phyloP scores from a whole-genome alignment of 1,140 invertebrate species.

The Halictus rubicundus region DNA sequence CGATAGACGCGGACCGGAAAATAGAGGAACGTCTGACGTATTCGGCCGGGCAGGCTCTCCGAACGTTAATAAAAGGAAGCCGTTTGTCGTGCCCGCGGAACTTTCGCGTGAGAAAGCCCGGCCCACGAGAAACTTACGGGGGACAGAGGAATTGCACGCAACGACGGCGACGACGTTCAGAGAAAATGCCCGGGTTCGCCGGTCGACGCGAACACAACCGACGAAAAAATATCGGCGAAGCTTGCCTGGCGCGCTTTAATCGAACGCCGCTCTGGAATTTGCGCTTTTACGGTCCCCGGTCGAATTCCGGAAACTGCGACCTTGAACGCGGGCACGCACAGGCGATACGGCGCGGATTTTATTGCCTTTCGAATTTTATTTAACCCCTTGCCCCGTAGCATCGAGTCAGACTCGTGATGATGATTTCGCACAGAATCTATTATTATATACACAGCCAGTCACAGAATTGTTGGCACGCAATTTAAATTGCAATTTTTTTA shows the following conservation, averaged over 20 bases:
- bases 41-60: not conserved
- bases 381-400: too few relatives aligned
- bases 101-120: constrained; percentile 17
- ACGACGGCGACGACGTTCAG: not conserved
- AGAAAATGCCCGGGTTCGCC: not conserved
- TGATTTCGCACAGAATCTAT: too few relatives aligned
- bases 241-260: not conserved
- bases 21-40: constrained; percentile 39
- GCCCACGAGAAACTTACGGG: not conserved
- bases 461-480: too few relatives aligned
- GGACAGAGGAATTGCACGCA: constrained; percentile 11
- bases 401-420: too few relatives aligned
- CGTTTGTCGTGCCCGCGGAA: constrained; percentile 20
- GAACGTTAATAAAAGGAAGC: constrained; percentile 45
- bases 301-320: too few relatives aligned
- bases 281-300: too few relatives aligned
- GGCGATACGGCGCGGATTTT: too few relatives aligned
- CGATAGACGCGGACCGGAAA: constrained; percentile 38
- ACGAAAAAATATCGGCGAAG: constrained; percentile 2
- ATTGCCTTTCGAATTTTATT: too few relatives aligned
- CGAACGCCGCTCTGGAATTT: too few relatives aligned
- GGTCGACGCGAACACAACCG: not conserved
- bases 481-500: too few relatives aligned
- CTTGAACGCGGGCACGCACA: too few relatives aligned
- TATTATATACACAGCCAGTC: too few relatives aligned